phyloP scores from a whole-genome alignment of 2,797 vertebrate genomes.

The Nannoperca obscura region DNA sequence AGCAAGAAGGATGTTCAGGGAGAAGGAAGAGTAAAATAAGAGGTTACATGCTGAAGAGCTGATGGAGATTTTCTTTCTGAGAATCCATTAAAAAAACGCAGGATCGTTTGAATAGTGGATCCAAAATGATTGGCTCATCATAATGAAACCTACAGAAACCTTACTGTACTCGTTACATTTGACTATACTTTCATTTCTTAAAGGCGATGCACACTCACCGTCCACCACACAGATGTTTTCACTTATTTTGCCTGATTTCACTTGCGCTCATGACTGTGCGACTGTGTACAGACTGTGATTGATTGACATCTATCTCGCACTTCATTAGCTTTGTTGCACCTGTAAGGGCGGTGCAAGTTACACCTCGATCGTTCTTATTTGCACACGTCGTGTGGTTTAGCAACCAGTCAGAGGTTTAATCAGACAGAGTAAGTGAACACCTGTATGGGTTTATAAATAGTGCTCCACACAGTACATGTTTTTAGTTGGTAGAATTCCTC shows the following conservation, averaged over 20 bases:
- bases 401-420: conserved; percentile 5
- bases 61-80: conserved; percentile 18
- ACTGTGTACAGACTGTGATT: not conserved
- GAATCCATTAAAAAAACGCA: no score
- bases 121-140: not conserved
- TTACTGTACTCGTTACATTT: not conserved
- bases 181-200: not conserved
- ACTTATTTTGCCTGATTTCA: not conserved
- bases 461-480: not conserved
- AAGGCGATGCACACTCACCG: not conserved
- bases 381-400: not conserved
- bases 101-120: not conserved
- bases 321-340: not conserved
- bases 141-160: not conserved
- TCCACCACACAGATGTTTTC: not conserved
- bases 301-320: not conserved
- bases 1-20: conserved; percentile 27
- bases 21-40: conserved; percentile 19
- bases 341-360: not conserved
- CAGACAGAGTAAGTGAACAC: not conserved
- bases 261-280: not conserved
- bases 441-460: not conserved
- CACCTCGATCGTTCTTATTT: not conserved
- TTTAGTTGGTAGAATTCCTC: not conserved
- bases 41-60: conserved; percentile 10